These are phyloP conservation scores for Eidolon dupreanum DNA, from an alignment of 2,797 vertebrate species.

Conservation along the genomic window DNA sequence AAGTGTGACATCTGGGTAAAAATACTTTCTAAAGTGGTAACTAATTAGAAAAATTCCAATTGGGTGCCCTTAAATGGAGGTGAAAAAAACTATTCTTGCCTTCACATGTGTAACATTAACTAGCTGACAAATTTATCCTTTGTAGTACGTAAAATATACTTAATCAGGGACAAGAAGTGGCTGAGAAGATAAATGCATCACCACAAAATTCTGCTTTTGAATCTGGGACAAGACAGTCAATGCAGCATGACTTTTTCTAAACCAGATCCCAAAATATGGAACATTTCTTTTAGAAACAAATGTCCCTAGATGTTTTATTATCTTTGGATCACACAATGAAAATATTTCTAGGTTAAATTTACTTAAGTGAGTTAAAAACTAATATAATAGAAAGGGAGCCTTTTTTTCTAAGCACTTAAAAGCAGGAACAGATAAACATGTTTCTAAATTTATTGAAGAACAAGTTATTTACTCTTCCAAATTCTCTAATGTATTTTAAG, in stretches of 20 bases:
- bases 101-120: slow-evolving; percentile 5
- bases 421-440: slow-evolving; percentile 42
- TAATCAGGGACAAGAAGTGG: slow-evolving; percentile 9
- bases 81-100: slow-evolving; percentile 38
- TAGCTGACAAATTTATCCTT: slow-evolving; percentile 52
- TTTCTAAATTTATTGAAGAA: slow-evolving; percentile 57
- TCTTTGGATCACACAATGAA: slow-evolving; percentile 26
- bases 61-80: slow-evolving; percentile 41
- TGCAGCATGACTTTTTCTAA: slow-evolving; percentile 51
- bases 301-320: slow-evolving; percentile 36
- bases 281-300: slow-evolving; percentile 45
- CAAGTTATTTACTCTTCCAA: slow-evolving; percentile 25
- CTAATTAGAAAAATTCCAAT: slow-evolving; percentile 27
- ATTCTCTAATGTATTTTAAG: slow-evolving; percentile 50
- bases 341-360: slow-evolving; percentile 41
- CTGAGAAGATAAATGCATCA: slow-evolving; percentile 53
- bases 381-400: slow-evolving; percentile 23
- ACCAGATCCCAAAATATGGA: slow-evolving; percentile 6
- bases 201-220: slow-evolving; percentile 33
- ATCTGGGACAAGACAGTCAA: slow-evolving; percentile 37
- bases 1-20: slow-evolving; percentile 44
- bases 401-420: slow-evolving; percentile 52
- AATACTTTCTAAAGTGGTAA: slow-evolving; percentile 61
- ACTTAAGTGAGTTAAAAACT: slow-evolving; percentile 30
- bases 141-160: slow-evolving; percentile 26